phyloP scores from a whole-genome alignment of 2,888 invertebrate genomes.

The Alitta virens region DNA sequence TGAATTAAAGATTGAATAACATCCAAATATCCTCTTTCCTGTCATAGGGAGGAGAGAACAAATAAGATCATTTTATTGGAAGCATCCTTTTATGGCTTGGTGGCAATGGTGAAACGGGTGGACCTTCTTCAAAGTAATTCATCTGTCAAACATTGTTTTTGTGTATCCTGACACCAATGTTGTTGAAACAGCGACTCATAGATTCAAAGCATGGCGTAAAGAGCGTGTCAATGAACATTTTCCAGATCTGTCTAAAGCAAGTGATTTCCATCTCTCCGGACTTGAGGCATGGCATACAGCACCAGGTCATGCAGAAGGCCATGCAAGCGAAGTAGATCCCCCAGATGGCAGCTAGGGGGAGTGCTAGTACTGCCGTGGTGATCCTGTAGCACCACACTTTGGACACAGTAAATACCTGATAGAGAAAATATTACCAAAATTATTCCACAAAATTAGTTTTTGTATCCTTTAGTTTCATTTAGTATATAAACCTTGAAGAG shows the following conservation, averaged over 20 bases:
- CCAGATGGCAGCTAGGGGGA: slow-evolving; percentile 36
- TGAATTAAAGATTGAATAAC: too few species aligned
- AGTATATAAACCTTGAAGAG: too few species aligned
- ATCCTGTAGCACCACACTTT: slow-evolving; percentile 41
- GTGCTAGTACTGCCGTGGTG: slow-evolving; percentile 32
- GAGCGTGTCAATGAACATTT: slow-evolving; percentile 3
- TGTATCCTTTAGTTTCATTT: too few species aligned
- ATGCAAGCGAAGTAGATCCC: slow-evolving; percentile 38
- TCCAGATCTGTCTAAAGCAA: slow-evolving; percentile 15
- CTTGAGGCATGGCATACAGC: slow-evolving; percentile 36
- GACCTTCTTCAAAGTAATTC: too few species aligned
- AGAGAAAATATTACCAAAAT: too few species aligned
- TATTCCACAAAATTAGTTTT: too few species aligned
- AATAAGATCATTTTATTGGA: too few species aligned
- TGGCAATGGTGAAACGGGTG: too few species aligned
- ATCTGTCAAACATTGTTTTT: too few species aligned
- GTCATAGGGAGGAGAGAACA: too few species aligned
- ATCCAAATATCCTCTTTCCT: too few species aligned
- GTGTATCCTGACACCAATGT: slow-evolving; percentile 4
- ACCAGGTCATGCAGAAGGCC: slow-evolving; percentile 40
- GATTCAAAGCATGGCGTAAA: slow-evolving; percentile 17
- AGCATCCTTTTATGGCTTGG: too few species aligned
- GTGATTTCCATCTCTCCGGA: slow-evolving; percentile 21
- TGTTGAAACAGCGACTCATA: slow-evolving; percentile 9
- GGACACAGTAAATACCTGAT: slow-evolving; percentile 33